These are phyloP conservation scores for Trachythela sp. DNA, from an alignment of 64 coral and sea anemone genomes.

Conservation along the genomic window DNA sequence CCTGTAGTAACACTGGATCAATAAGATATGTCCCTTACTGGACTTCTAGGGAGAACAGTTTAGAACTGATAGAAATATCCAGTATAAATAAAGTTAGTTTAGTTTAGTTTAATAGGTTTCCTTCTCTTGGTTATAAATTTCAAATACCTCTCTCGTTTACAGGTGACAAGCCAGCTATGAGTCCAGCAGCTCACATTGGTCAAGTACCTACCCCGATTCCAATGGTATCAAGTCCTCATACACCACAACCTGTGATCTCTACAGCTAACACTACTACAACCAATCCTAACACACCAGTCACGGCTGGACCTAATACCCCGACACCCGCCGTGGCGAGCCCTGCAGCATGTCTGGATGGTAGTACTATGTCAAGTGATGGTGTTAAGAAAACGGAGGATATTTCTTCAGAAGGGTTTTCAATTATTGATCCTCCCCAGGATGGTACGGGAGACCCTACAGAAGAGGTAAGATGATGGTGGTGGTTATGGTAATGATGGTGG, in stretches of 20 bases:
- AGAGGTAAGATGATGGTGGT: neutral
- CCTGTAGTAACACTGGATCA: no score
- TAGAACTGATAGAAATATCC: no score
- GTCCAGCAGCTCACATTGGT: neutral
- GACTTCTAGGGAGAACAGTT: no score
- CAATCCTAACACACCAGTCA: neutral
- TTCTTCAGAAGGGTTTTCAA: neutral
- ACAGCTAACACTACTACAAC: constrained; percentile 5
- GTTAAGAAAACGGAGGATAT: neutral
- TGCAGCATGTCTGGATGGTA: neutral
- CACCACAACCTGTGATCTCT: constrained; percentile 19
- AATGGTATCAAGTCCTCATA: constrained; percentile 16
- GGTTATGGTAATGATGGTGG: neutral
- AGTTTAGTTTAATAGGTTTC: neutral
- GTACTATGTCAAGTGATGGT: neutral
- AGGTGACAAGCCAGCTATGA: constrained; percentile 7
- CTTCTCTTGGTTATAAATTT: neutral
- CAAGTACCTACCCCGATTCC: constrained; percentile 16
- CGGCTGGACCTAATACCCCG: constrained; percentile 13
- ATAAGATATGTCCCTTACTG: no score
- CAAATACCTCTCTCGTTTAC: neutral
- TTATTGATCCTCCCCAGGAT: neutral
- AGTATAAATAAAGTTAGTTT: no score
- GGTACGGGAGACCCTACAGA: neutral
- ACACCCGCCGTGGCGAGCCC: neutral